phyloP scores from a whole-genome alignment of 2,113 vertebrate genomes.

The Murina feae region DNA sequence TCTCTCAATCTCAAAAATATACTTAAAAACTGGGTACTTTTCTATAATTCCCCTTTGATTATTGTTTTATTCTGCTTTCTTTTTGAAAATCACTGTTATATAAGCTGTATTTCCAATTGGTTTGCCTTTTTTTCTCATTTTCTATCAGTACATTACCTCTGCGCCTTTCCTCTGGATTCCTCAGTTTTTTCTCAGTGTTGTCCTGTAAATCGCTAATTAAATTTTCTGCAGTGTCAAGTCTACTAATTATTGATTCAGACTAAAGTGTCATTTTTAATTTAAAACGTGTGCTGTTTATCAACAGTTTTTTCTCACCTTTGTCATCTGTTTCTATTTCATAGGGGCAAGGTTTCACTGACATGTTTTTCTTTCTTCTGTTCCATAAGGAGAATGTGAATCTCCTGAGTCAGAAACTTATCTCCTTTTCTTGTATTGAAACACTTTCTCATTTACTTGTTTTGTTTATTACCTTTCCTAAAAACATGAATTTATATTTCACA shows the following conservation, averaged over 20 bases:
- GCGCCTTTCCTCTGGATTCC: neutral
- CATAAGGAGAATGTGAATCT: neutral
- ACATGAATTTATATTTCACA: neutral
- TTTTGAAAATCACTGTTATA: neutral
- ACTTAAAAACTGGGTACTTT: neutral
- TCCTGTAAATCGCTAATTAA: slow-evolving; percentile 47
- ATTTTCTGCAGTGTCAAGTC: slow-evolving; percentile 42
- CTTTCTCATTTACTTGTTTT: neutral
- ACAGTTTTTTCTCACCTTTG: slow-evolving; percentile 14
- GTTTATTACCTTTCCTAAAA: neutral
- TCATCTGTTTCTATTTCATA: neutral
- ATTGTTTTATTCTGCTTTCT: neutral
- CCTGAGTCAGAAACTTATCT: neutral
- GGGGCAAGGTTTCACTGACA: neutral
- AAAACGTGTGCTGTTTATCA: neutral
- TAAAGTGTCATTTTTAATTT: slow-evolving; percentile 33
- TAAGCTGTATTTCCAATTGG: neutral
- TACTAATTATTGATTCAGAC: slow-evolving; percentile 50
- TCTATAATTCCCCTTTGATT: neutral
- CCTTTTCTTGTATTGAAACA: neutral
- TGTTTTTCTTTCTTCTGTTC: neutral
- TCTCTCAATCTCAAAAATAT: neutral
- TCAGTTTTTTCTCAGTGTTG: neutral
- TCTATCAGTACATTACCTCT: neutral
- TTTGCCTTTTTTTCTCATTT: slow-evolving; percentile 26